Base-by-base conservation (phyloP, 2,797 vertebrate genomes). In the Karalla daura region DNA sequence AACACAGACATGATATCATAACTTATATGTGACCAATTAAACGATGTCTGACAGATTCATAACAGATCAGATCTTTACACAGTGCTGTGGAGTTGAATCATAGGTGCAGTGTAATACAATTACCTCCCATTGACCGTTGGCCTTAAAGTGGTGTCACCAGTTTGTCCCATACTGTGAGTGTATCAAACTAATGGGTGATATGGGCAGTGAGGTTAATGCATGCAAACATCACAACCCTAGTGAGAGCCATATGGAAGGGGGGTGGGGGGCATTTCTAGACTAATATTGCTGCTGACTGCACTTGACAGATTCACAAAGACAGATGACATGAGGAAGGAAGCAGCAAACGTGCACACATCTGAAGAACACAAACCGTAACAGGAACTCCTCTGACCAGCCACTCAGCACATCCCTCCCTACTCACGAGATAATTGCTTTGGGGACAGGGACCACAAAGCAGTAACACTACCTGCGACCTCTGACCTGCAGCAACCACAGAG, bases 401-500 rank as follows among this genome's bases (percentile, higher is more conserved):
- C 47, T 78, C 70, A 52, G 54, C 54, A 30, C 25, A 27, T 40
- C 54, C 28, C 30, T 39, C 53, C 43, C 8, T 27, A 2, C 30
- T 36, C 40, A 35, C 12, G 3, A 50, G 58, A 52, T 51, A 36
- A 74, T 74, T 54, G 70, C 66, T 52, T 56, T 2, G 11, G 50
- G 33, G 68, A 20, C 20, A 8, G n/a, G 45, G 32, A 28, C 43
- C 68, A 50, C 52, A 56, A 37, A 75, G 51, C 50, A 7, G 39
- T 1, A 3, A 20, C 52, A 11, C 17, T 61, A 60, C 62, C 63
- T 64, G 18, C 43, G 54, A 75, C 74, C 68, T 80, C 18, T 76
- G 74, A 80, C 76, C 70, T 50, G 0, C 63, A 24, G 52, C 30
- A 8, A 11, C 47, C 24, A 52, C 59, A 64, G 11, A 68, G 32